Evolutionary conservation across 2,797 vertebrate genomes (phyloP).

Genomic region (Eospalax fontanierii): DNA sequence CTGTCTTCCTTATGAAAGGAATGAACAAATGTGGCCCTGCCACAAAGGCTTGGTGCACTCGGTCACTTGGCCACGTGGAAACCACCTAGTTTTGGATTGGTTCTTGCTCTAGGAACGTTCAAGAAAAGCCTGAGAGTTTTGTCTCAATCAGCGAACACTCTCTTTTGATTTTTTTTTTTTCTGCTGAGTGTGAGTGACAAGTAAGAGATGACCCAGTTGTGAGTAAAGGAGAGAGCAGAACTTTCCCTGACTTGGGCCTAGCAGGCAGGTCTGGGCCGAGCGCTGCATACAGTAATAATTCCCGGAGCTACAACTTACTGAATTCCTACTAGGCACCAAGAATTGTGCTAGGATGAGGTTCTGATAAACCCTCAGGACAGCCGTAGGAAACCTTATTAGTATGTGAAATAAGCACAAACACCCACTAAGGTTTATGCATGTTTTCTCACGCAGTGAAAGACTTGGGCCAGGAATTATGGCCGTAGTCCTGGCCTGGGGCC

Average conservation of each 20-base stretch:
- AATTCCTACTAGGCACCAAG: not conserved
- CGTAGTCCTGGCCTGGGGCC: not conserved
- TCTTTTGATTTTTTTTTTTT: constrained; percentile 63
- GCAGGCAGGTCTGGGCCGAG: not conserved
- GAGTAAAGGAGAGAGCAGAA: accelerated
- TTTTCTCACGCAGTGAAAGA: not conserved
- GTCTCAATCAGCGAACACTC: not conserved
- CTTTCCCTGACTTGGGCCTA: not conserved
- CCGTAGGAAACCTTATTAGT: not conserved
- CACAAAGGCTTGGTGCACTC: not conserved
- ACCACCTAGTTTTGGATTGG: not conserved
- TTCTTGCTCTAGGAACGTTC: not conserved
- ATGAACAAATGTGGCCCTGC: accelerated
- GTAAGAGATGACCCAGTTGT: constrained; percentile 25
- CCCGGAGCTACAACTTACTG: accelerated
- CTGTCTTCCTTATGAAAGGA: not conserved
- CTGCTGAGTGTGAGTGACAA: not conserved
- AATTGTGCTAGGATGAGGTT: not conserved
- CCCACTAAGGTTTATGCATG: not conserved
- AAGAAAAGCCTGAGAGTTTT: not conserved
- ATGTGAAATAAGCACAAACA: constrained; percentile 17
- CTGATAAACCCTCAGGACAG: not conserved
- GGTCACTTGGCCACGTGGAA: not conserved
- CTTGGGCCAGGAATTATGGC: not conserved
- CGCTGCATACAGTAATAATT: not conserved